Evolutionary conservation across 2,797 vertebrate genomes (phyloP).

Genomic region (Acridotheres tristis): DNA sequence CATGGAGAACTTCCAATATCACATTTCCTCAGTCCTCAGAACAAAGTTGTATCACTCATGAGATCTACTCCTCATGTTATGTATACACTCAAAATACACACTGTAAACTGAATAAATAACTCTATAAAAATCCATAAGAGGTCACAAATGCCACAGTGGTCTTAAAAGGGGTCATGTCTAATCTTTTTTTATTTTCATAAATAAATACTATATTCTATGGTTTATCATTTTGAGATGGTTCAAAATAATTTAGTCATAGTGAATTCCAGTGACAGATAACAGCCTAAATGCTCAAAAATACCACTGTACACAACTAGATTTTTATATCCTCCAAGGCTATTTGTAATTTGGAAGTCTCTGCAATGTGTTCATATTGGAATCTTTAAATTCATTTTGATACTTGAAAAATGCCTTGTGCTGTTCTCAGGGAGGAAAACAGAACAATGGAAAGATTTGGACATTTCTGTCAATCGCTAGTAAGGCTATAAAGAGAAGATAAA

Average conservation of each 20-base stretch:
- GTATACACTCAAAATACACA: conserved; percentile 29
- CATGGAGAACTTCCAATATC: not conserved
- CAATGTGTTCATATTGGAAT: not conserved
- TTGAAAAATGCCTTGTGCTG: not conserved
- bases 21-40: not conserved
- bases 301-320: not conserved
- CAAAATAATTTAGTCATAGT: not conserved
- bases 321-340: not conserved
- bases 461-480: not conserved
- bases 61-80: conserved; percentile 27
- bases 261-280: not conserved
- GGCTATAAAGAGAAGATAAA: not conserved
- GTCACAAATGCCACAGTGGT: conserved; percentile 4
- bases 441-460: not conserved
- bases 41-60: not conserved
- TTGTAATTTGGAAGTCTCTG: not conserved
- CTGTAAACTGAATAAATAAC: conserved; percentile 35
- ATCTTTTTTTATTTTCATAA: not conserved
- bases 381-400: not conserved
- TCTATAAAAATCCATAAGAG: conserved; percentile 1
- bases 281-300: not conserved
- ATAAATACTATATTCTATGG: not conserved
- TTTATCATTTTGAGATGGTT: not conserved
- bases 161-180: not conserved
- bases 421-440: not conserved